Percentiles rank a stretch among this genome's conserved stretches.
Evolutionary conservation across 2,797 vertebrate species (phyloP).

Genomic region (Corythornis leucogaster): DNA sequence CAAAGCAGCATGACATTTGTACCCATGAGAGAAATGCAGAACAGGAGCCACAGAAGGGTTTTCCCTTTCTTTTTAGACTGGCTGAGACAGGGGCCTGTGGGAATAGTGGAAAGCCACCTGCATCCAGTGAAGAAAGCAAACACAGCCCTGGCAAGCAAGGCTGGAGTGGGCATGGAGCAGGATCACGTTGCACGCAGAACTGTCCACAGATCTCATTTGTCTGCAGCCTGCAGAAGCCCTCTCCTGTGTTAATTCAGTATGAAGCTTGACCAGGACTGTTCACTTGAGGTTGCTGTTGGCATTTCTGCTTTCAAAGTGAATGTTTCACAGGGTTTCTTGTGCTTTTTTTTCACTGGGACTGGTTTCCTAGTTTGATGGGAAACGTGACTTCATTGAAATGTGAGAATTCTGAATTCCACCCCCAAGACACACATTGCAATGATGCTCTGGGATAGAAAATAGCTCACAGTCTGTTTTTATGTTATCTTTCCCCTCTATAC

Average conservation of each 20-base stretch:
- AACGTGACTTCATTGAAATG: background rate
- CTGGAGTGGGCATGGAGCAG: background rate
- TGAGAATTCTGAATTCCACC: background rate
- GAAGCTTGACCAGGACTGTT: background rate
- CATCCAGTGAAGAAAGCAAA: rapidly evolving
- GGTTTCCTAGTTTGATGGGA: background rate
- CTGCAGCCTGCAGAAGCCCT: background rate
- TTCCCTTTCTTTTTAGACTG: background rate
- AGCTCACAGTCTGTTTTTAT: background rate
- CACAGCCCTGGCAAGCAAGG: background rate
- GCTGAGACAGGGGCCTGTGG: background rate
- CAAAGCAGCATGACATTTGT: background rate
- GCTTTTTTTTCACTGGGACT: background rate
- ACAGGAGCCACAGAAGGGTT: background rate
- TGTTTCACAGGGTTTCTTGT: rapidly evolving
- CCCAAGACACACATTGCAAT: background rate
- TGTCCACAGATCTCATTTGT: background rate
- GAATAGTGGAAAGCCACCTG: background rate
- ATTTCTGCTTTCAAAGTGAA: background rate
- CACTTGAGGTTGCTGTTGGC: background rate
- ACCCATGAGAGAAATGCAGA: background rate
- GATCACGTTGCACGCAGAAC: background rate
- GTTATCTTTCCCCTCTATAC: background rate
- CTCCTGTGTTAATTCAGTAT: background rate
- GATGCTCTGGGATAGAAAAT: background rate